Percentiles rank a stretch among this genome's conserved stretches.
Evolutionary conservation across 2,888 invertebrate species (phyloP).

Genomic region (Nemotelus pantherinus): DNA sequence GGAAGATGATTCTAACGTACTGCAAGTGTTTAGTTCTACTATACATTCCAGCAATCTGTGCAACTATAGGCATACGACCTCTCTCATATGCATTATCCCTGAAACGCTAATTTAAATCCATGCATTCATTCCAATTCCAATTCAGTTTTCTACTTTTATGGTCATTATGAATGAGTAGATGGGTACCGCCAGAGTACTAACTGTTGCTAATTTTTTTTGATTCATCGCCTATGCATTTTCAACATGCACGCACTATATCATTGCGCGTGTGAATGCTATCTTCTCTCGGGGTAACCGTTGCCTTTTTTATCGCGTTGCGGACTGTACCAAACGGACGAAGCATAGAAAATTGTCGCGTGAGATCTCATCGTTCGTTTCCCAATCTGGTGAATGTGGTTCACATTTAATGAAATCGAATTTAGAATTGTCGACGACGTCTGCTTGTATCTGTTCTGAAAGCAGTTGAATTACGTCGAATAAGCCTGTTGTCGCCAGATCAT

Average conservation of each 20-base stretch:
- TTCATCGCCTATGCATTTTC: constrained; percentile 28
- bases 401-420: constrained; percentile 33
- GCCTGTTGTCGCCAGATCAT: constrained; percentile 11
- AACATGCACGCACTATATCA: constrained; percentile 16
- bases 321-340: no score
- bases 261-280: background rate
- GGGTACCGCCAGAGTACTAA: no score
- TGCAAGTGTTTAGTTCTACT: no score
- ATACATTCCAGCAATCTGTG: no score
- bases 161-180: no score
- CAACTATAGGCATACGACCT: no score
- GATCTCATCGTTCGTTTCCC: constrained; percentile 9
- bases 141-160: no score
- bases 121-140: no score
- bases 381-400: constrained; percentile 4
- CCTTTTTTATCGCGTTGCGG: background rate
- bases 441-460: background rate
- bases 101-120: no score
- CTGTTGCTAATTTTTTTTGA: background rate
- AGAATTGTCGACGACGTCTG: constrained; percentile 1
- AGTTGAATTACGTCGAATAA: constrained; percentile 24
- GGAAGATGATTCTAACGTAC: no score
- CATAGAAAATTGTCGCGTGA: constrained; percentile 27
- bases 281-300: background rate
- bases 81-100: no score